Percentiles rank a stretch among this genome's conserved stretches.
These are phyloP conservation scores for Opisthocomus hoazin DNA, from an alignment of 2,113 vertebrate genomes.

Conservation along the genomic window DNA sequence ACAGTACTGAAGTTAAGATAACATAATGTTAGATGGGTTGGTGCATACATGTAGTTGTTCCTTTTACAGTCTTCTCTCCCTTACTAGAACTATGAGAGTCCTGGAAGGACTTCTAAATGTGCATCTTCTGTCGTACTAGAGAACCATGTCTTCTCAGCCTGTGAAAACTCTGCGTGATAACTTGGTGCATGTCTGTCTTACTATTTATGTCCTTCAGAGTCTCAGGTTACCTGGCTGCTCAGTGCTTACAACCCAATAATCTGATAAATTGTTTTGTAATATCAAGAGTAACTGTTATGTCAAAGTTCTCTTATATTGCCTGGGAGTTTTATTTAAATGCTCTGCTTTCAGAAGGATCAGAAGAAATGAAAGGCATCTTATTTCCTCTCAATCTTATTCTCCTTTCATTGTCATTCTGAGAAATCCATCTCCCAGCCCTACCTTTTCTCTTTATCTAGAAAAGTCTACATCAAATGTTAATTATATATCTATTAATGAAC, in stretches of 20 bases:
- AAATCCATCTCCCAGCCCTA: neutral
- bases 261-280: neutral
- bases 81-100: neutral
- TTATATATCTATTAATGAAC: neutral
- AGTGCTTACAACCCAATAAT: neutral
- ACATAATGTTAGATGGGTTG: neutral
- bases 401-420: neutral
- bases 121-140: neutral
- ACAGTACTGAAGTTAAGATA: neutral
- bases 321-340: neutral
- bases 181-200: neutral
- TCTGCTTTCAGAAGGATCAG: neutral
- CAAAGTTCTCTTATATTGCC: neutral
- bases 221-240: neutral
- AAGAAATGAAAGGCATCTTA: neutral
- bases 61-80: neutral
- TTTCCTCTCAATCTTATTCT: neutral
- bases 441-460: neutral
- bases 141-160: neutral
- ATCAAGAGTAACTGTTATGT: neutral
- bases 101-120: neutral
- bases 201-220: neutral
- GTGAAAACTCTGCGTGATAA: neutral
- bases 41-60: neutral
- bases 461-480: neutral